A percentile compares a stretch with the other conserved stretches of the same genome.
These are phyloP conservation scores for Opisthograptis luteolata DNA, from an alignment of 2,888 invertebrate species.

Conservation along the genomic window DNA sequence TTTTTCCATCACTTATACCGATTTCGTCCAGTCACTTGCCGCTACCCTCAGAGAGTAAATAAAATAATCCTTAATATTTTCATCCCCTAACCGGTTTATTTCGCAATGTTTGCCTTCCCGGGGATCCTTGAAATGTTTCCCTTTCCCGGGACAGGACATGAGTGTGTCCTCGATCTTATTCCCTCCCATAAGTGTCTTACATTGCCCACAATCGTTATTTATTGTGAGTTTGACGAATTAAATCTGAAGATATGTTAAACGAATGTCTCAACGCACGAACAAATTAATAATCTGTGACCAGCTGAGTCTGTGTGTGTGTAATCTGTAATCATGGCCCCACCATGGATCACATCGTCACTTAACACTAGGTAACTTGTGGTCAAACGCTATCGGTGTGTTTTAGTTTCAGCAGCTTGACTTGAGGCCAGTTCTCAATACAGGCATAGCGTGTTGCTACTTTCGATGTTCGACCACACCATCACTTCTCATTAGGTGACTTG, in stretches of 20 bases:
- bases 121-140: not conserved
- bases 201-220: constrained; percentile 21
- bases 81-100: not conserved
- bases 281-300: too few species aligned
- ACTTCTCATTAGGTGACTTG: too few species aligned
- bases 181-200: constrained; percentile 9
- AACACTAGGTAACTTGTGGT: too few species aligned
- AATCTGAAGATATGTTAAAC: constrained; percentile 6
- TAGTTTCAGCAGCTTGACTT: too few species aligned
- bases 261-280: too few species aligned
- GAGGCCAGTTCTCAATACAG: too few species aligned
- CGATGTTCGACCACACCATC: too few species aligned
- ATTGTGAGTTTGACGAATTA: not conserved
- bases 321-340: too few species aligned
- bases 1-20: not conserved
- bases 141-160: not conserved
- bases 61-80: not conserved
- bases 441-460: too few species aligned
- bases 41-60: not conserved
- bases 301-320: too few species aligned
- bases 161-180: constrained; percentile 5
- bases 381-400: too few species aligned
- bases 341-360: too few species aligned
- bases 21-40: not conserved
- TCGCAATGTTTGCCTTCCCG: not conserved